Base-by-base conservation (phyloP, 2,113 vertebrate genomes). In the Puntigrus tetrazona region DNA sequence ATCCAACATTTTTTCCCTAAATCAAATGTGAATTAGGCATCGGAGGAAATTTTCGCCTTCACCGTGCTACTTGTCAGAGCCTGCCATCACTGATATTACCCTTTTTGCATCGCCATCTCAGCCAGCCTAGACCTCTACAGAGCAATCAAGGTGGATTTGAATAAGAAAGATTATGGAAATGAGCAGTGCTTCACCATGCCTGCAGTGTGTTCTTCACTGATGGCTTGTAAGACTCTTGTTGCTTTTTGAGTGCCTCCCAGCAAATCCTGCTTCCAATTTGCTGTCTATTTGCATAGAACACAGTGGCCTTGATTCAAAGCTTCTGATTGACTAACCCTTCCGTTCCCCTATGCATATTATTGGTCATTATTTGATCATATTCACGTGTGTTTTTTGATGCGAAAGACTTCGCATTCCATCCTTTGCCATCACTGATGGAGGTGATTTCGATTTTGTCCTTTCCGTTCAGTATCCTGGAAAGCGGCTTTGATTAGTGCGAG, bases 251-350 rank as follows among this genome's bases (percentile, higher is more conserved):
- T 90, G 89, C 91, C 89, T 93, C 65, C 78, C 5, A 88, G 85
- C 83, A 55, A 92, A 91, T 92, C 89, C 84, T 87, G 87, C 87
- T 90, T 94, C 89, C 89, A 80, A 88, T 90, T 92, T 92, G 76
- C 88, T 55, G 34, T 29, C 87, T 89, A 93, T 94, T 93, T 93
- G 92, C 91, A 93, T 94, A 93, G 90, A 93, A 90, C 92, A 92
- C 14, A 47, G 80, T 59, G 78, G 76, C 55, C 84, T 73, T 16
- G 81, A 84, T 85, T 85, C 27, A 76, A 84, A 81, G 84, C 38
- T 8, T 83, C 59, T 88, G 80, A 87, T 86, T 86, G 81, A 72
- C 25, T n/a, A 22, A 79, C 29, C 59, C 69, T 25, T 82, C 25
- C 7, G 1, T 52, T 75, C 89, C 86, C 88, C 91, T 88, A 87